Conservation (phyloP, 2,113 vertebrate species). For the Stictonetta naevosa region DNA sequence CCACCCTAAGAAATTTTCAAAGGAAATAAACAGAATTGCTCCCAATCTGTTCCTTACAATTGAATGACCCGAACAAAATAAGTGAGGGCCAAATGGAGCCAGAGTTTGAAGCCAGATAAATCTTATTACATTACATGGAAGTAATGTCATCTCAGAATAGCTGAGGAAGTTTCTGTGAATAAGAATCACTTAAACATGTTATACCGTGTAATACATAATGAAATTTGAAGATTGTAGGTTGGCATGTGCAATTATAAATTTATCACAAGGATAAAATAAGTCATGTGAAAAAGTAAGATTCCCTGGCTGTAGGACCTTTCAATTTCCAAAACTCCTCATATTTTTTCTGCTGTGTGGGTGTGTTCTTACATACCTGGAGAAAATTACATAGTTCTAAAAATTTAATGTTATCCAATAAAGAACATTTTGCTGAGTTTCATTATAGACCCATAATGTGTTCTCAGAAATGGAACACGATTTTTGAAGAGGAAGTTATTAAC, state of each 20-base stretch:
- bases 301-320: not conserved
- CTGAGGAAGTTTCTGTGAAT: not conserved
- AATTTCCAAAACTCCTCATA: not conserved
- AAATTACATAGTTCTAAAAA: not conserved
- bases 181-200: not conserved
- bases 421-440: constrained; percentile 25
- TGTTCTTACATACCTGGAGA: not conserved
- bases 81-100: not conserved
- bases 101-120: not conserved
- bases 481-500: constrained; percentile 36
- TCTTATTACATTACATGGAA: not conserved
- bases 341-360: not conserved
- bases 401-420: not conserved
- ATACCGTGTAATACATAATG: not conserved
- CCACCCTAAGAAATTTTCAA: not conserved
- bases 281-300: not conserved
- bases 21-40: not conserved
- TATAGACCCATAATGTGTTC: constrained; percentile 5
- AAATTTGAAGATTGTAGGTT: not conserved
- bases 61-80: not conserved
- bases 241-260: not conserved
- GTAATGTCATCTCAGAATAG: not conserved
- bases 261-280: not conserved
- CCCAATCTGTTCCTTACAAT: not conserved
- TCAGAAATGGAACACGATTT: constrained; percentile 39